phyloP scores from a whole-genome alignment of 35 echinoderm and acorn worm species.

The Ophiothrix spiculata region DNA sequence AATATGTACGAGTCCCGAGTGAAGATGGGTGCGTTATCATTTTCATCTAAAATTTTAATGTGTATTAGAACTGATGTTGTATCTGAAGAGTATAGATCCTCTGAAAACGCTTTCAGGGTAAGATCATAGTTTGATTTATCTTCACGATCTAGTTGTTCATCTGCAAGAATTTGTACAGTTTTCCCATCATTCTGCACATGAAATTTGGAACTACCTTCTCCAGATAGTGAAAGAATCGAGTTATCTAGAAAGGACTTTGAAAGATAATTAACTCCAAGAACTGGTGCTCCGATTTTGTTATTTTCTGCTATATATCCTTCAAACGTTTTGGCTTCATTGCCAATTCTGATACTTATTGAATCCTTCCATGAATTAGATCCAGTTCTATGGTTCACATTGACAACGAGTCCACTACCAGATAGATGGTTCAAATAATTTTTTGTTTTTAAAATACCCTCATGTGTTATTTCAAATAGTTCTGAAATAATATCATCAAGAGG shows the following conservation, averaged over 20 bases:
- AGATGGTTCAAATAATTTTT: not conserved
- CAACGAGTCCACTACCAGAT: not conserved
- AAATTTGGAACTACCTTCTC: not conserved
- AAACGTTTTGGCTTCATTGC: not conserved
- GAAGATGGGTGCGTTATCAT: slow-evolving; percentile 17
- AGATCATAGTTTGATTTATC: not conserved
- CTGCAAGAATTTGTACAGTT: not conserved
- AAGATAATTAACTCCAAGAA: slow-evolving; percentile 1
- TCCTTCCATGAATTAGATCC: slow-evolving; percentile 15
- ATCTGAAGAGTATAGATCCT: not conserved
- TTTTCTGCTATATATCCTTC: slow-evolving; percentile 24
- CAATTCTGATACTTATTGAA: slow-evolving; percentile 23
- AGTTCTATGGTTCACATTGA: not conserved
- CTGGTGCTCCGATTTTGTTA: not conserved
- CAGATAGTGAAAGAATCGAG: not conserved
- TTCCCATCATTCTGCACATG: not conserved
- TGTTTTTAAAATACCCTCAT: slow-evolving; percentile 10
- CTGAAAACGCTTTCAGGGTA: not conserved
- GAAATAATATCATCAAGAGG: slow-evolving; percentile 7
- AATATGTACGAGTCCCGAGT: not conserved
- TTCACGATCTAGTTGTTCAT: not conserved
- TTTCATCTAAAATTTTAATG: not conserved
- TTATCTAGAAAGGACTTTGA: not conserved
- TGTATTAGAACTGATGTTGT: not conserved
- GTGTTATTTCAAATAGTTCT: slow-evolving; percentile 21